Evolutionary conservation across 2,888 invertebrate genomes (phyloP).

Genomic region (Odontothrips loti): DNA sequence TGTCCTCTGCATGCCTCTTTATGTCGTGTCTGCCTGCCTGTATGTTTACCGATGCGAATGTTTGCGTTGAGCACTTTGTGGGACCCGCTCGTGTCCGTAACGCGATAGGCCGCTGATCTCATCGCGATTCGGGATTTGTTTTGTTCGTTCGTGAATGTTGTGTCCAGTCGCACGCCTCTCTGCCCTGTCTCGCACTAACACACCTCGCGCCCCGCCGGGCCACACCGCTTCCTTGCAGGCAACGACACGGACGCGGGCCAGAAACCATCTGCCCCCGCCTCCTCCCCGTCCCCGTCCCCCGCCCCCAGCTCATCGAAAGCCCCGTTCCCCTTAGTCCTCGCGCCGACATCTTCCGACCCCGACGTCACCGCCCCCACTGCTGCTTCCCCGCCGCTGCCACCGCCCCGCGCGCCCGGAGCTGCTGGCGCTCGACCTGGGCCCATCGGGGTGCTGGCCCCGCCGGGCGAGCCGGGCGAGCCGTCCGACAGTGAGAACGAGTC

Average conservation of each 20-base stretch:
- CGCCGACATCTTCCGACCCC: slow-evolving; percentile 14
- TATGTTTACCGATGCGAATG: no score
- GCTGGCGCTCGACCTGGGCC: slow-evolving; percentile 10
- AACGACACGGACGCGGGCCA: slow-evolving; percentile 39
- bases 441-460: neutral
- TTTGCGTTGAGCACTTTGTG: no score
- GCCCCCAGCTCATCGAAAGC: neutral
- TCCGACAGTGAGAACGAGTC: neutral
- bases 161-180: neutral
- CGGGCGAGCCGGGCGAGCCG: neutral
- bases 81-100: no score
- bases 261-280: slow-evolving; percentile 35
- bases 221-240: slow-evolving; percentile 33
- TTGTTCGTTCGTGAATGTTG: neutral
- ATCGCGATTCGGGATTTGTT: no score
- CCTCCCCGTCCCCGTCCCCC: neutral
- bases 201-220: slow-evolving; percentile 7
- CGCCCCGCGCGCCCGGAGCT: neutral
- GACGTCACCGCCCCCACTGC: slow-evolving; percentile 21
- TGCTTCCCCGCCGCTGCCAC: neutral
- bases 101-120: no score
- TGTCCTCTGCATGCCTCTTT: no score
- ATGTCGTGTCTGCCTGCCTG: no score
- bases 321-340: slow-evolving; percentile 3
- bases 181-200: neutral